phyloP scores from a whole-genome alignment of 2,888 invertebrate species.

The Melieria picta region DNA sequence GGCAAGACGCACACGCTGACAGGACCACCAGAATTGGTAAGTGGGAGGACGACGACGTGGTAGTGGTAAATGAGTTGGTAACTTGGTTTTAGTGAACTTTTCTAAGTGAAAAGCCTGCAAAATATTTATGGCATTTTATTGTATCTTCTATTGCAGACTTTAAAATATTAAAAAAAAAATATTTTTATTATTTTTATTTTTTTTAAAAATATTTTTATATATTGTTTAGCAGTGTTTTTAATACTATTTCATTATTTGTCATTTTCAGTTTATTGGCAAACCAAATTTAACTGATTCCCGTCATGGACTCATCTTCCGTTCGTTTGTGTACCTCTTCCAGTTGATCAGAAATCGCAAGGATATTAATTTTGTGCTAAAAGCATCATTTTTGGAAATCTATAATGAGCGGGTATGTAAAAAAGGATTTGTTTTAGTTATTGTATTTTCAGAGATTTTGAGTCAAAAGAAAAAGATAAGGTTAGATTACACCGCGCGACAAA shows the following conservation, averaged over 20 bases:
- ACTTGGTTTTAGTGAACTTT: neutral
- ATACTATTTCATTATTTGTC: neutral
- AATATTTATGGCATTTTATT: too few relatives aligned
- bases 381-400: slow-evolving; percentile 95
- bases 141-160: too few relatives aligned
- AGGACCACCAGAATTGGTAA: slow-evolving; percentile 87
- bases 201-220: too few relatives aligned
- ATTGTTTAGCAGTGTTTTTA: neutral
- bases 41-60: slow-evolving; percentile 47
- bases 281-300: slow-evolving; percentile 76
- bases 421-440: neutral
- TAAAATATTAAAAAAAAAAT: too few relatives aligned
- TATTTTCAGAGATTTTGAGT: neutral
- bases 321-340: slow-evolving; percentile 89
- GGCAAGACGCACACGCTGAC: slow-evolving; percentile 97
- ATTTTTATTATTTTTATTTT: too few relatives aligned
- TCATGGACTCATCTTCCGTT: slow-evolving; percentile 89
- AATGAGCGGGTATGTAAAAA: slow-evolving; percentile 85
- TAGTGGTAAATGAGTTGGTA: neutral
- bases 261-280: slow-evolving; percentile 72
- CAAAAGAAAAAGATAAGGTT: neutral
- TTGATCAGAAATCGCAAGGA: slow-evolving; percentile 81
- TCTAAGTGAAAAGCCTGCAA: too few relatives aligned
- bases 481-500: too few relatives aligned
- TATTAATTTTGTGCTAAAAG: slow-evolving; percentile 85